Evolutionary conservation across 2,888 invertebrate species (phyloP).

Genomic region (Heliconius cydno): DNA sequence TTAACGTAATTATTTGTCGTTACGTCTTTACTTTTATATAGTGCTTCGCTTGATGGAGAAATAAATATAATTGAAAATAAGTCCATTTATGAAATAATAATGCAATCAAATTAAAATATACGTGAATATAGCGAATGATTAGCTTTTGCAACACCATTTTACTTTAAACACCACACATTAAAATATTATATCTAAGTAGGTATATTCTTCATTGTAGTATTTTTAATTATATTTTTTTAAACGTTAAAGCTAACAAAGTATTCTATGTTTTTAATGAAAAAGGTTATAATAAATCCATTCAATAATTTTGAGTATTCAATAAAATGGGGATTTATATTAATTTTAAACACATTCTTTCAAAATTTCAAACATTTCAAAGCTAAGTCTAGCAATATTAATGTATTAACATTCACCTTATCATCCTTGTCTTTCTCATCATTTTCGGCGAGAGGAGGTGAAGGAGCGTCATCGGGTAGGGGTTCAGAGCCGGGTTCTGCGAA

Average conservation of each 20-base stretch:
- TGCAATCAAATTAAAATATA: conserved; percentile 29
- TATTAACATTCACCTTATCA: conserved; percentile 75
- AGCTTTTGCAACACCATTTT: conserved; percentile 25
- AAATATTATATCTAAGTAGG: background rate
- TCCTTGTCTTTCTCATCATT: conserved; percentile 76
- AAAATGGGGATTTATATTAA: background rate
- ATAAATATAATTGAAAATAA: conserved; percentile 34
- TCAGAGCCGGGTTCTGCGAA: conserved; percentile 89
- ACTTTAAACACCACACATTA: conserved; percentile 8
- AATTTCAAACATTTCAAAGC: conserved; percentile 8
- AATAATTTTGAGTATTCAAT: background rate
- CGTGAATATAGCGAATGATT: conserved; percentile 28
- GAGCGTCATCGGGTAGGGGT: conserved; percentile 66
- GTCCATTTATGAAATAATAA: conserved; percentile 33
- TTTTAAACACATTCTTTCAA: background rate
- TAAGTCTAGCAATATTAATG: conserved; percentile 11
- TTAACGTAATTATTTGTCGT: background rate
- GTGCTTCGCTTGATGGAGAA: conserved; percentile 40
- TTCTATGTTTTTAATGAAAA: background rate
- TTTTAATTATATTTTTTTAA: background rate
- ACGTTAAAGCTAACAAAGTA: background rate
- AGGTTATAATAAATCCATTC: background rate
- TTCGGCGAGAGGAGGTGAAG: conserved; percentile 78
- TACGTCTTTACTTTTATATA: background rate
- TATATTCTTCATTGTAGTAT: background rate